phyloP scores from a whole-genome alignment of 1,140 invertebrate genomes.

The Melanaphis sacchari region DNA sequence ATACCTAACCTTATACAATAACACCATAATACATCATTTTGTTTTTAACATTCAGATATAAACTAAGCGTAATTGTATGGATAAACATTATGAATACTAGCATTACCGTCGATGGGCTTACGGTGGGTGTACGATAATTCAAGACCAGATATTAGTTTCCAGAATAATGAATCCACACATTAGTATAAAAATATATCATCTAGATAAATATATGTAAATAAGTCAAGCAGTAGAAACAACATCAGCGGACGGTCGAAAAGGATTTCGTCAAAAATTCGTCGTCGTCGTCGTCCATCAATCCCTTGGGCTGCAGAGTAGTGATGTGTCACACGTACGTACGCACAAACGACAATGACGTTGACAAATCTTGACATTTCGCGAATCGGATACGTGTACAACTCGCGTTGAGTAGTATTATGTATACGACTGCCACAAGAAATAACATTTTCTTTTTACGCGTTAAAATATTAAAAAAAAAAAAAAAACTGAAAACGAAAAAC shows the following conservation, averaged over 20 bases:
- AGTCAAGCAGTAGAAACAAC: neutral
- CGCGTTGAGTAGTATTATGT: neutral
- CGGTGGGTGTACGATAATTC: neutral
- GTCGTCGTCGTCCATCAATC: conserved; percentile 23
- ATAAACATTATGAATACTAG: neutral
- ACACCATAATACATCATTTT: neutral
- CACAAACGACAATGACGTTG: neutral
- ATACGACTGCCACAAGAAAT: neutral
- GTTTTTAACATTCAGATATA: neutral
- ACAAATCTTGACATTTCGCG: conserved; percentile 34
- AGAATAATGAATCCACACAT: neutral
- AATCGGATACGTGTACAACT: neutral
- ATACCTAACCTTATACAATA: neutral
- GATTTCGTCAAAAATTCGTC: conserved; percentile 34
- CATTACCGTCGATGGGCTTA: neutral
- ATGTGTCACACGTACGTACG: neutral
- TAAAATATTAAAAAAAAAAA: conserved; percentile 15
- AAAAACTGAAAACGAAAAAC: neutral
- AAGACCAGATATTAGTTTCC: neutral
- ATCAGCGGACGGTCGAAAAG: neutral
- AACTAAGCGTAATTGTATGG: neutral
- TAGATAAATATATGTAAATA: neutral
- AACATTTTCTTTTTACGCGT: neutral
- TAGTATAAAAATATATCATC: neutral
- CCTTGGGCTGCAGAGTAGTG: neutral